Evolutionary conservation across 1,140 invertebrate species (phyloP).

Genomic region (Scaptomyza graminum): DNA sequence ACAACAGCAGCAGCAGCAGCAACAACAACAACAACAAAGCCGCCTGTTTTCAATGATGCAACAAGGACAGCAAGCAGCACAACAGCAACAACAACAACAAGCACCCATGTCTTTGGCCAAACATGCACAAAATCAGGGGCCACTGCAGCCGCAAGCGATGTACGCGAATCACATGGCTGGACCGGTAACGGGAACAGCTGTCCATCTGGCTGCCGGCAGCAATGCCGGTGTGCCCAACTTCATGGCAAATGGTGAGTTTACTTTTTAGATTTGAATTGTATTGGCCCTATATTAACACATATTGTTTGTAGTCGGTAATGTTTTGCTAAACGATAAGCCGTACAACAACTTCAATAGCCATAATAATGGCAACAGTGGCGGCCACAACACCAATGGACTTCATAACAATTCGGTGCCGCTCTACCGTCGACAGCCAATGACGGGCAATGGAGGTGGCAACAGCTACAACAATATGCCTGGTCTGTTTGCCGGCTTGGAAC

Average conservation of each 20-base stretch:
- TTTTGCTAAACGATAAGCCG: constrained; percentile 63
- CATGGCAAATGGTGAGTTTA: constrained; percentile 66
- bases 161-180: constrained; percentile 59
- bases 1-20: constrained; percentile 40
- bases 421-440: constrained; percentile 84
- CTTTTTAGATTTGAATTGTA: not conserved
- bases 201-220: constrained; percentile 44
- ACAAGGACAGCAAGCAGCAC: constrained; percentile 64
- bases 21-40: constrained; percentile 63
- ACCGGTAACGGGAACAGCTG: constrained; percentile 34
- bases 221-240: constrained; percentile 43
- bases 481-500: constrained; percentile 51
- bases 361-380: constrained; percentile 38
- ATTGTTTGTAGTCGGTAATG: constrained; percentile 37
- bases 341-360: constrained; percentile 60
- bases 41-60: constrained; percentile 72
- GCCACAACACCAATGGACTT: constrained; percentile 26
- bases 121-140: constrained; percentile 25
- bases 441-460: constrained; percentile 75
- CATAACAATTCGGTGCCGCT: constrained; percentile 83
- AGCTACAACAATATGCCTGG: constrained; percentile 70
- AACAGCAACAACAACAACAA: constrained; percentile 22
- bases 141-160: constrained; percentile 34
- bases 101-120: constrained; percentile 26
- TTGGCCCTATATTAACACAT: not conserved